Base-by-base conservation (phyloP, 2,113 vertebrate genomes). In the Cyanocitta stelleri region DNA sequence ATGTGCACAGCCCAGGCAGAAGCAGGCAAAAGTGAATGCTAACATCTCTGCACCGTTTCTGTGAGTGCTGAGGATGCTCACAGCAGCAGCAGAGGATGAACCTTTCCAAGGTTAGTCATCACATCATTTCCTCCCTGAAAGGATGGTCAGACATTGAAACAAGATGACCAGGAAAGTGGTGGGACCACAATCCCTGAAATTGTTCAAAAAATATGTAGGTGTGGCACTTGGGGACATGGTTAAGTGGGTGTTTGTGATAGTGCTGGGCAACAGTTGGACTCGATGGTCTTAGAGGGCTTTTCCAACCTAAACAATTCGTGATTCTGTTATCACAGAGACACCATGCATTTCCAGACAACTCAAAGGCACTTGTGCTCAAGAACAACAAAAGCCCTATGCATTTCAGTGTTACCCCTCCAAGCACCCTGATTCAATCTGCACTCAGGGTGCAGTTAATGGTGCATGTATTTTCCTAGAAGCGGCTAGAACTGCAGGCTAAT, bases 341-440 rank as follows among this genome's bases (percentile, higher is more conserved):
- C 16, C 55, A 26, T 17, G 11, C 19, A 16, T 51, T 59, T 71
- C 78, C 82, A 86, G 16, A 32, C 33, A 48, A 11, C 14, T 56
- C 62, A 59, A 51, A 62, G 33, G 20, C 17, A 9, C 35, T 56
- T 30, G 7, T 51, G 16, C 32, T n/a, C 20, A 27, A 63, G 54
- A 58, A 55, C 41, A 67, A 39, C 30, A 33, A 66, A 63, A 71
- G 32, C 33, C 15, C 43, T 29, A 9, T 9, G 32, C 1, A 1
- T 64, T 61, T 85, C 35, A 54, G 1, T 1, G 0, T 37, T 2
- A 15, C 19, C 20, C 20, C 37, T 46, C 62, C 10, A 1, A 27
- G 33, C 2, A 17, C 56, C 22, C 58, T 1, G 1, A 7, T 64
- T 32, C 77, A 18, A 17, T 20, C 66, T 3, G 1, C 37, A 5